phyloP scores from a whole-genome alignment of 2,888 invertebrate species.

The Pantelozetes paolii region DNA sequence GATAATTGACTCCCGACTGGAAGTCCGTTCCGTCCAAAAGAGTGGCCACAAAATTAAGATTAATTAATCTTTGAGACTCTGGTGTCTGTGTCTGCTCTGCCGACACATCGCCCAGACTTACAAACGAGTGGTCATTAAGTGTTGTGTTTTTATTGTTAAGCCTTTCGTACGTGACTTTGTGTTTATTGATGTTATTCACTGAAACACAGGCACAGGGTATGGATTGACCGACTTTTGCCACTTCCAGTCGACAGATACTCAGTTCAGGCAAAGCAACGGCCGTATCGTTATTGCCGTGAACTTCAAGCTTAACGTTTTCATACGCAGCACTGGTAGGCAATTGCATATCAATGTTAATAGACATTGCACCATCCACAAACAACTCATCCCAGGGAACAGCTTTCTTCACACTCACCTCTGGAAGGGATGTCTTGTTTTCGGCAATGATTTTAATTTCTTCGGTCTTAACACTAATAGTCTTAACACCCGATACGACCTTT shows the following conservation, averaged over 20 bases:
- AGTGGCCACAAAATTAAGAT: constrained; percentile 34
- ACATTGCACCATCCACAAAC: constrained; percentile 46
- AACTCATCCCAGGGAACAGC: constrained; percentile 46
- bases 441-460: constrained; percentile 2
- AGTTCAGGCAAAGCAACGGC: constrained; percentile 44
- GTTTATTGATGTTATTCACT: constrained; percentile 45
- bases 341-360: constrained; percentile 46
- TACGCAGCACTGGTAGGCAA: constrained; percentile 45
- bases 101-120: constrained; percentile 13
- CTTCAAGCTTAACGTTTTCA: constrained; percentile 45
- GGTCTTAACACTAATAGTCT: constrained; percentile 32
- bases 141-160: constrained; percentile 9
- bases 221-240: constrained; percentile 45
- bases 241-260: constrained; percentile 45
- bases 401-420: constrained; percentile 44
- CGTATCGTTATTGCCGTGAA: constrained; percentile 45
- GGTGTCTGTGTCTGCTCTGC: background rate
- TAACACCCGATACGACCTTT: constrained; percentile 25
- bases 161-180: constrained; percentile 43
- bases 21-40: background rate
- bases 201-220: constrained; percentile 46
- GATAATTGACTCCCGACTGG: constrained; percentile 42
- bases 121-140: background rate
- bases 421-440: constrained; percentile 37
- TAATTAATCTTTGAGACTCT: background rate